Base-by-base conservation (phyloP, 2,797 vertebrate genomes). In the Rhabdophis nuchalis region DNA sequence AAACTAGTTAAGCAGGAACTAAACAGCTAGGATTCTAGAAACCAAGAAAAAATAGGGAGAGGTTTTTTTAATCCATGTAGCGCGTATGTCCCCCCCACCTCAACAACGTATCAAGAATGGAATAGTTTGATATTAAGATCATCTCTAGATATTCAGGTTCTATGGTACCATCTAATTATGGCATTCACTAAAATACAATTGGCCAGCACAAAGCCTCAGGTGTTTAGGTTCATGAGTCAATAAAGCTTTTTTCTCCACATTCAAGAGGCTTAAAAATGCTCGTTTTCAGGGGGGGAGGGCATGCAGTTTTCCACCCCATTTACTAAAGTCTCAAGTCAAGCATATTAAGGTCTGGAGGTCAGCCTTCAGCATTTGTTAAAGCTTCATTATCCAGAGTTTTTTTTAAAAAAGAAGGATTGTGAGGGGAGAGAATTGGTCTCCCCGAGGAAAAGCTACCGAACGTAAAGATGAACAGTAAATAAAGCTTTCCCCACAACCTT, bases 381-480 rank as follows among this genome's bases (percentile, higher is more conserved):
- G 92, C 92, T 93, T 93, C 90, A 72, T 88, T 88, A 54, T 90
- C 64, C 86, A 88, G 86, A 90, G 92, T 90, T 77, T 82, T 6
- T 5, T 5, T 5, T 29, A 41, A 86, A 46, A 13, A 86, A 41
- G n/a, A 68, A n/a, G n/a, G 56, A 23, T 18, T 20, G 50, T 36
- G 27, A 41, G 20, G 52, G 52, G 16, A 52, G 50, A 61, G 14
- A 57, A 14, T 68, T 25, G 50, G 50, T 90, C 89, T 90, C 29
- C 27, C n/a, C 3, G 12, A 57, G 52, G 77, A 25, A 68, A 57
- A 9, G 29, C 36, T 87, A 87, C 54, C 3, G 11, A 88, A 90
- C 54, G 54, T 14, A 85, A 77, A 52, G 56, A 93, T 8, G 46
- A 88, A 68, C 58, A 68, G 88, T 53, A 89, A 60, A 86, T 93